phyloP scores from a whole-genome alignment of 2,888 invertebrate species.

The Cryptocephalus primarius region DNA sequence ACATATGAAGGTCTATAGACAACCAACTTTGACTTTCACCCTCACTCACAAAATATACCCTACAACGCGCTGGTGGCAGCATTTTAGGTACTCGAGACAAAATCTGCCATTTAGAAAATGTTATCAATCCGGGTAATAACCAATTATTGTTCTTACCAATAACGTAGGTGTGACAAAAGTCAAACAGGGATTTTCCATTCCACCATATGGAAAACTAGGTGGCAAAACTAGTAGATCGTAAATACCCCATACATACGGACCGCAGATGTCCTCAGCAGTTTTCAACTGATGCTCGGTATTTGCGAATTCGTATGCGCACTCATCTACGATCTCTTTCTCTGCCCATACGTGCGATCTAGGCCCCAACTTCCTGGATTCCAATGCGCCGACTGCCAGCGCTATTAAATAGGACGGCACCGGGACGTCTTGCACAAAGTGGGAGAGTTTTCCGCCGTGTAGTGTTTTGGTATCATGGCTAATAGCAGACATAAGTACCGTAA shows the following conservation, averaged over 20 bases:
- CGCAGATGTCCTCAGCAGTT: constrained; percentile 74
- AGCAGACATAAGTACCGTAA: constrained; percentile 86
- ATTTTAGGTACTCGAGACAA: too few relatives aligned
- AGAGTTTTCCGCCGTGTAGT: constrained; percentile 36
- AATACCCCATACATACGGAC: constrained; percentile 82
- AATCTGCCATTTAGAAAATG: not conserved
- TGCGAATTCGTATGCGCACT: constrained; percentile 78
- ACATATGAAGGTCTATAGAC: too few relatives aligned
- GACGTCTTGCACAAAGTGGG: constrained; percentile 60
- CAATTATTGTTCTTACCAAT: constrained; percentile 45
- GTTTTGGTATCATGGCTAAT: constrained; percentile 42
- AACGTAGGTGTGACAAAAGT: constrained; percentile 92
- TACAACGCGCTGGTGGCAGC: too few relatives aligned
- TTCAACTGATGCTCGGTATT: constrained; percentile 75
- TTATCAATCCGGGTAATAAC: too few relatives aligned
- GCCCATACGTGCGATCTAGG: constrained; percentile 82
- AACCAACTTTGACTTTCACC: too few relatives aligned
- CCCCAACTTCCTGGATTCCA: constrained; percentile 66
- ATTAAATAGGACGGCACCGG: constrained; percentile 84
- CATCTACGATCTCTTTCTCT: constrained; percentile 72
- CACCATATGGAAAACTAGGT: constrained; percentile 89
- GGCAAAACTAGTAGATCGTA: constrained; percentile 87
- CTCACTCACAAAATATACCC: too few relatives aligned
- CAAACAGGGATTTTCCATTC: constrained; percentile 96
- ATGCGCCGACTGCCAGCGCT: constrained; percentile 76